Conservation (phyloP, 2,113 vertebrate species). For the Castor canadensis region DNA sequence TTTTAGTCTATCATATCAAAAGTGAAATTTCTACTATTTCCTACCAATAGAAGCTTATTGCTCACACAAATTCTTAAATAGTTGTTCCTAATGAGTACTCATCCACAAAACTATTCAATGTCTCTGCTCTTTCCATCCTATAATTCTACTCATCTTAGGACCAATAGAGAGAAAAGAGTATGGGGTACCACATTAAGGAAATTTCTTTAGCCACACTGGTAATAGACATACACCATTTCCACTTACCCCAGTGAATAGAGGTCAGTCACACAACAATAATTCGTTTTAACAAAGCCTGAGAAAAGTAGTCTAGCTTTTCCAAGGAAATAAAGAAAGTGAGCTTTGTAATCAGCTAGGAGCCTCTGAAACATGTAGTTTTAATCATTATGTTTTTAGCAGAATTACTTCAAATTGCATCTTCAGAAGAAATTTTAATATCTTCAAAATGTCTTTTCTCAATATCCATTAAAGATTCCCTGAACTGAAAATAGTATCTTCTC, state of each 20-base stretch:
- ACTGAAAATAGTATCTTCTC: conserved; percentile 15
- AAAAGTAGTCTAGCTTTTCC: not conserved
- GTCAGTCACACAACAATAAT: not conserved
- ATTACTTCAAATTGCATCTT: conserved; percentile 41
- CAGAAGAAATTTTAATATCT: conserved; percentile 34
- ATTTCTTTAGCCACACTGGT: not conserved
- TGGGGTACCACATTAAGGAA: not conserved
- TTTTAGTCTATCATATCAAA: not conserved
- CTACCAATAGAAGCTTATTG: not conserved
- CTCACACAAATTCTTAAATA: not conserved
- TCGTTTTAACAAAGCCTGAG: not conserved
- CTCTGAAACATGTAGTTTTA: not conserved
- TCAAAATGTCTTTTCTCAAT: conserved; percentile 15
- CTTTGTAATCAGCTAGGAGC: not conserved
- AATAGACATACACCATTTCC: not conserved
- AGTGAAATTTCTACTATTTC: not conserved
- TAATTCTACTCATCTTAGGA: not conserved
- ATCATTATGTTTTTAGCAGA: conserved; percentile 15
- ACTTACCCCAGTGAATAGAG: not conserved
- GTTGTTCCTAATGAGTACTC: not conserved
- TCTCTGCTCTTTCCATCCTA: not conserved
- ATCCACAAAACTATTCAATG: not conserved
- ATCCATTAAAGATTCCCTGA: conserved; percentile 31
- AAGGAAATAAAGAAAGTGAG: not conserved
- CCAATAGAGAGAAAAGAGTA: not conserved